Percentiles rank a stretch among this genome's conserved stretches.
phyloP scores from a whole-genome alignment of 2,797 vertebrate species.

The Pipistrellus kuhlii region DNA sequence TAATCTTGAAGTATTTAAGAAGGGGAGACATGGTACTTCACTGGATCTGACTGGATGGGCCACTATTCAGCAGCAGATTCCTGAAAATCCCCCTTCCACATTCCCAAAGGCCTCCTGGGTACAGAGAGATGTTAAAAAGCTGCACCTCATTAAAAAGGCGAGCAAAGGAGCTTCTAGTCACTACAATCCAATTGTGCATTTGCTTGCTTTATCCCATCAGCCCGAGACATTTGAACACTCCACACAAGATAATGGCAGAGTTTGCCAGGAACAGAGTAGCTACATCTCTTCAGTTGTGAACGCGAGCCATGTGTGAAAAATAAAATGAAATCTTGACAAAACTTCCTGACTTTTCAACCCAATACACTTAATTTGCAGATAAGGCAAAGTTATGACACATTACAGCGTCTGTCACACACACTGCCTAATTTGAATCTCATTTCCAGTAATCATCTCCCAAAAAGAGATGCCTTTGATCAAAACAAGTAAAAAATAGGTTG shows the following conservation, averaged over 20 bases:
- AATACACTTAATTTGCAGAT: slow-evolving; percentile 33
- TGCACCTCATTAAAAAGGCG: background rate
- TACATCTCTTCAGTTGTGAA: background rate
- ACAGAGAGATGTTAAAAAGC: background rate
- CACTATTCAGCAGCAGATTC: background rate
- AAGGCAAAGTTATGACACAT: background rate
- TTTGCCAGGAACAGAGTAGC: slow-evolving; percentile 13
- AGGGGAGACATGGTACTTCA: background rate
- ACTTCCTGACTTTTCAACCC: slow-evolving; percentile 53
- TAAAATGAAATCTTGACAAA: slow-evolving; percentile 40
- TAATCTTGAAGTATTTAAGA: slow-evolving; percentile 54
- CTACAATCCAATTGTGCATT: background rate
- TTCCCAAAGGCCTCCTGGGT: background rate
- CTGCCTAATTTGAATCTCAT: slow-evolving; percentile 43
- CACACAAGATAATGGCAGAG: background rate
- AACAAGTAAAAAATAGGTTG: slow-evolving; percentile 55
- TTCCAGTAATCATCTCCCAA: slow-evolving; percentile 26
- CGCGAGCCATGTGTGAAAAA: slow-evolving; percentile 44
- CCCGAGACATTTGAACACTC: slow-evolving; percentile 19
- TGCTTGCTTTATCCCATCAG: background rate
- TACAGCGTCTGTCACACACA: slow-evolving; percentile 29
- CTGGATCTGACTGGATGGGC: slow-evolving; percentile 46
- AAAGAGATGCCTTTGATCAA: slow-evolving; percentile 51
- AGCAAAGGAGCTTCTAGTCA: background rate
- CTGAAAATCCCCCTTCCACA: background rate